Conservation (phyloP, 2,888 invertebrate species). For the Tuberolachnus salignus region DNA sequence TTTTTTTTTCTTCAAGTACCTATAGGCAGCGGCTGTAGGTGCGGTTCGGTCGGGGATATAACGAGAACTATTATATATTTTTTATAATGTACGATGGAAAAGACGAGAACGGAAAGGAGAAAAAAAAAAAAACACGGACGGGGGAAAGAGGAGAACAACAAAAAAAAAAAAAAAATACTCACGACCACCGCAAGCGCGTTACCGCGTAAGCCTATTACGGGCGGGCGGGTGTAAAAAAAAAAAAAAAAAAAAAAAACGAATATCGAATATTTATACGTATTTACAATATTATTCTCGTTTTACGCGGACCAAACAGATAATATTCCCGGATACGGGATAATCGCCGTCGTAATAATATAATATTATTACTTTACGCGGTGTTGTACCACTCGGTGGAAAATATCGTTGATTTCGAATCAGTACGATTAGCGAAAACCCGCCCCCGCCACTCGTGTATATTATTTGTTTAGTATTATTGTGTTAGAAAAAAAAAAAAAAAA, state of each 20-base stretch:
- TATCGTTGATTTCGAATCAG: too few relatives aligned
- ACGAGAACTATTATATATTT: constrained; percentile 31
- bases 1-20: too few relatives aligned
- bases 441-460: too few relatives aligned
- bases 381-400: too few relatives aligned
- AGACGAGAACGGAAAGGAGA: background rate
- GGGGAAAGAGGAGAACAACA: background rate
- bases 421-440: too few relatives aligned
- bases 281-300: background rate
- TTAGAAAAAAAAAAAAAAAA: too few relatives aligned
- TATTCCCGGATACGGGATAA: background rate
- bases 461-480: too few relatives aligned
- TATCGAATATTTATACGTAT: background rate
- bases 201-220: constrained; percentile 18
- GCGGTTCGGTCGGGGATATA: constrained; percentile 17
- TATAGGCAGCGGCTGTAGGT: too few relatives aligned
- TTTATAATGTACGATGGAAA: too few relatives aligned
- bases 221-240: background rate
- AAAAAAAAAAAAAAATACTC: background rate
- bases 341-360: too few relatives aligned
- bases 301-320: background rate
- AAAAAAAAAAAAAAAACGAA: background rate
- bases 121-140: background rate
- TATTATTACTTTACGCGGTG: too few relatives aligned
- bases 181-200: constrained; percentile 21